A percentile compares a stretch with the other conserved stretches of the same genome.
Conservation (phyloP, 2,113 vertebrate genomes). For the Pomatostomus ruficeps region DNA sequence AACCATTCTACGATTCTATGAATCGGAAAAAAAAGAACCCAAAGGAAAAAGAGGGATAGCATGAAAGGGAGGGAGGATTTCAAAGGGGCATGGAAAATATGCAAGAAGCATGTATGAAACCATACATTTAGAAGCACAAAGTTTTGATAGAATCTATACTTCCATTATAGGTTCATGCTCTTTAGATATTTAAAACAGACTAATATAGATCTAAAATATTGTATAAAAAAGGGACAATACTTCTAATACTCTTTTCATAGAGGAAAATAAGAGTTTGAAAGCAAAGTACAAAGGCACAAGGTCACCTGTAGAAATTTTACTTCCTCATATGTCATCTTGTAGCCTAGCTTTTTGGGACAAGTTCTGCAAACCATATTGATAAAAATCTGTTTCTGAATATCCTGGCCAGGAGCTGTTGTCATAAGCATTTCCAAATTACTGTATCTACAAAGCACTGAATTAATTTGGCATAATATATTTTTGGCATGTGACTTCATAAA, state of each 20-base stretch:
- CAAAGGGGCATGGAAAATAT: background rate
- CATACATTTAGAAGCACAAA: background rate
- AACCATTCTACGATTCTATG: background rate
- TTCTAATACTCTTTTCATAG: background rate
- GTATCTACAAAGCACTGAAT: slow-evolving; percentile 29
- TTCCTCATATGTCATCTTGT: background rate
- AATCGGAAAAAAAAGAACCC: background rate
- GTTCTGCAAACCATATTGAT: background rate
- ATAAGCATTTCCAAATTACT: slow-evolving; percentile 27
- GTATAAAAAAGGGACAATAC: background rate
- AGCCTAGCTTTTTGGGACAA: background rate
- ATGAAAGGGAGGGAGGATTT: background rate
- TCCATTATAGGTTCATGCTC: background rate
- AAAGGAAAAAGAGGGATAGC: background rate
- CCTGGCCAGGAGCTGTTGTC: slow-evolving; percentile 12
- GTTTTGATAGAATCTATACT: background rate
- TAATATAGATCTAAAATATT: background rate
- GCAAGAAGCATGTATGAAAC: background rate
- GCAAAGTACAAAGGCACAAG: background rate
- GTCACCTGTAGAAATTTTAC: background rate
- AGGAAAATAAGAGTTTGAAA: background rate
- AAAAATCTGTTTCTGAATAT: background rate
- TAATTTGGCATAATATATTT: slow-evolving; percentile 39
- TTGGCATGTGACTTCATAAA: slow-evolving; percentile 27
- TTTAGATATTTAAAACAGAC: background rate